Base-by-base conservation (phyloP, 2,888 invertebrate genomes). In the Drosophila lacicola region DNA sequence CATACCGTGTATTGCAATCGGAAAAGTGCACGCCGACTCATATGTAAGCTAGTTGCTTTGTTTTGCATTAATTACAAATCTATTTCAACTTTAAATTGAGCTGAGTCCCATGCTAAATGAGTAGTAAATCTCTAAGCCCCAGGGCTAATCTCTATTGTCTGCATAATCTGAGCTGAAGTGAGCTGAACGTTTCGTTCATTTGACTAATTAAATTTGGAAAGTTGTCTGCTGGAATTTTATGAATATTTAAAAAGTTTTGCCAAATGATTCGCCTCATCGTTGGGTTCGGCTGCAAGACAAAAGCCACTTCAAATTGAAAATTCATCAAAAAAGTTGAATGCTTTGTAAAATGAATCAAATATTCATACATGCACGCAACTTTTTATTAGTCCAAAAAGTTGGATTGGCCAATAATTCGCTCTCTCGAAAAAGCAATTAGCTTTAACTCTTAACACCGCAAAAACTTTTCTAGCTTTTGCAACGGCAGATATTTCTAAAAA, bases 261-360 rank as follows among this genome's bases (percentile, higher is more conserved):
- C 69, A 82, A 85, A 72, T 83, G 80, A 81, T 86, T 81, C 53
- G 66, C 63, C 58, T 49, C 62, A 60, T 56, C 64, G 63, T 51
- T 54, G 36, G 33, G 65, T 13, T 58, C 33, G 25, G 55, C 17
- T 11, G 46, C 57, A 73, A 88, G 80, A 85, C 89, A 79, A 79
- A 82, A 72, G 79, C 73, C 71, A 70, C 74, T 79, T 74, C 79
- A 77, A 88, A 90, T 89, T 82, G 88, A 79, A 90, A 90, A 90
- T 88, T 90, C 90, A 90, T 88, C 88, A 85, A 73, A 89, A 85
- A 88, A 89, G 82, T 85, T 85, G 76, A 77, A 84, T 62, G 76
- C 62, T 54, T 71, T 61, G 65, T 56, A 77, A 85, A 84, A 66
- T 85, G 80, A 78, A 85, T 85, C 74, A 89, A 89, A 84, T 89